A percentile compares a stretch with the other conserved stretches of the same genome.
phyloP scores from a whole-genome alignment of 2,888 invertebrate species.

The Heliconius sara region DNA sequence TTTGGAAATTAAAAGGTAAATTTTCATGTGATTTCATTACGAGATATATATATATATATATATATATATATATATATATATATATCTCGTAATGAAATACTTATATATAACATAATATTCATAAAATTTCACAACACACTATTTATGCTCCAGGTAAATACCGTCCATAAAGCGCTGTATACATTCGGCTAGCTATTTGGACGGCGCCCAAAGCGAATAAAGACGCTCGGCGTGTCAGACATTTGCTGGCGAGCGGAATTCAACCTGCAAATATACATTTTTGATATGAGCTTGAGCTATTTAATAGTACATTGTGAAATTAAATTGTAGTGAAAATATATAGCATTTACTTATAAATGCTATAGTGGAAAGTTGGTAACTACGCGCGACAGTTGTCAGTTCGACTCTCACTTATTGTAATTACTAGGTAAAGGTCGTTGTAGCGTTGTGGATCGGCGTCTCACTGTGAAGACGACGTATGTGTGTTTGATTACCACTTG shows the following conservation, averaged over 20 bases:
- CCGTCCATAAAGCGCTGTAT: neutral
- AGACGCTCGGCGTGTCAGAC: constrained; percentile 29
- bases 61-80: too few relatives aligned
- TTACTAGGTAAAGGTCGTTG: neutral
- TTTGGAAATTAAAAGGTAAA: too few relatives aligned
- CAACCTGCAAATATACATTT: constrained; percentile 16
- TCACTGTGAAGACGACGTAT: neutral
- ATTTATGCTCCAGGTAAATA: neutral
- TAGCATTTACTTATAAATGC: neutral
- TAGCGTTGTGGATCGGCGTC: neutral
- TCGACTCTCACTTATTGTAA: neutral
- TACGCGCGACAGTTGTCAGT: neutral
- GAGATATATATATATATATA: too few relatives aligned
- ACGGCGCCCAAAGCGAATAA: constrained; percentile 26
- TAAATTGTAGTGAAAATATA: neutral
- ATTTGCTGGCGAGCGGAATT: constrained; percentile 27
- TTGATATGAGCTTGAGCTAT: neutral
- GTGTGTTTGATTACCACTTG: neutral
- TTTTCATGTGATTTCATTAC: too few relatives aligned
- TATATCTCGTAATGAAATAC: too few relatives aligned
- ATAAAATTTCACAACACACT: neutral
- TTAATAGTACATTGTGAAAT: constrained; percentile 5
- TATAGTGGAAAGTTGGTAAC: neutral
- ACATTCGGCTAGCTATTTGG: constrained; percentile 29
- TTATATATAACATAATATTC: neutral